These are phyloP conservation scores for Carassius gibelio DNA, from an alignment of 2,113 vertebrate species.

Conservation along the genomic window DNA sequence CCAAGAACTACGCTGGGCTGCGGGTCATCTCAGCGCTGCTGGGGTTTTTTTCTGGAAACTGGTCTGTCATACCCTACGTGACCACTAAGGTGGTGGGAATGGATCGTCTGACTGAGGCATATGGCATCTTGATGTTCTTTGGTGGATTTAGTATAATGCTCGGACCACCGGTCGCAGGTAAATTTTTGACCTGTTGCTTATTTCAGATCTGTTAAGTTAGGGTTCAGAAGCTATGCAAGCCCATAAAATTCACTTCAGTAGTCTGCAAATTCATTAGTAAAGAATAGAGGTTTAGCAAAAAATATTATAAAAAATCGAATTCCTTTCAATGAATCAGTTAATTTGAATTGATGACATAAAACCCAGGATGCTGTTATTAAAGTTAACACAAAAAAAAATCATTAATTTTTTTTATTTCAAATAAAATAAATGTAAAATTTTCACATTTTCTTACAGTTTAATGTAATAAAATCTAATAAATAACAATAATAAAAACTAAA, in stretches of 20 bases:
- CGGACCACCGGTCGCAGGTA: conserved; percentile 87
- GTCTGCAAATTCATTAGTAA: background rate
- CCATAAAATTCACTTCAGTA: background rate
- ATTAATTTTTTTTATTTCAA: no score
- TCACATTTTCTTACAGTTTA: no score
- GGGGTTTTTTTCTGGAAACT: conserved; percentile 87
- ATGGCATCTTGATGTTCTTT: conserved; percentile 88
- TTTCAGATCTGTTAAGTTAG: background rate
- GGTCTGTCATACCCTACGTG: conserved; percentile 87
- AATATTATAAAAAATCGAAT: background rate
- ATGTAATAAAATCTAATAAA: no score
- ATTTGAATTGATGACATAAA: background rate
- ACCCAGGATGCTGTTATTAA: background rate
- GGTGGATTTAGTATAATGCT: conserved; percentile 86
- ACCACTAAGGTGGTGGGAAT: conserved; percentile 86
- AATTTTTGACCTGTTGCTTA: conserved; percentile 25
- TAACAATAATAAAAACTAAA: no score
- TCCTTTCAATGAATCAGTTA: background rate
- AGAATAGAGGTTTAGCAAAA: background rate
- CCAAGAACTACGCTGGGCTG: conserved; percentile 77
- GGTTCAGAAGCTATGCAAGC: background rate
- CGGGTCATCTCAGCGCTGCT: conserved; percentile 79
- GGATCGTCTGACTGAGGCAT: conserved; percentile 83
- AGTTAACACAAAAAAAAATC: no score
- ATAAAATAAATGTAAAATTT: no score